Base-by-base conservation (phyloP, 2,797 vertebrate genomes). In the Cuculus canorus region DNA sequence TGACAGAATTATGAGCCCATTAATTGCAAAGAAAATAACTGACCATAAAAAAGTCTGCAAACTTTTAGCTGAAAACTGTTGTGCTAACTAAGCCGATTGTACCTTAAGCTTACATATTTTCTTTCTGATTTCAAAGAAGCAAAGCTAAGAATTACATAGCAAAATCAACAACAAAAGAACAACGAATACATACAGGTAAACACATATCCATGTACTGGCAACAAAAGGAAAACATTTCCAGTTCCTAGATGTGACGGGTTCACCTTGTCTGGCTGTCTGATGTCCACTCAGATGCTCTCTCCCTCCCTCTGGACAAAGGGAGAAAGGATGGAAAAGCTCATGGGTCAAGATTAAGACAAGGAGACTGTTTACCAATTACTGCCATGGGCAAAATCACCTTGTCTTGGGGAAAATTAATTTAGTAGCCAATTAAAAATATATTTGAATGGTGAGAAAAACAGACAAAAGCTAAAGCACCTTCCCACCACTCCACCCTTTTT, bases 1-100 rank as follows among this genome's bases (percentile, higher is more conserved):
- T 95, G 93, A 95, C 90, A 96, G 88, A 93, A 88, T 88, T 92
- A 86, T 7, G 32, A 95, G 48, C 22, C 80, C 19, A 60, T 83
- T 93, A 92, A 92, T 70, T 68, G 81, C 54, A 83, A 83, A 78
- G 35, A 91, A 93, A 95, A 94, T 28, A 94, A 45, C 32, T 11
- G 30, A 69, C 94, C 82, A 59, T 30, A 73, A 60, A 86, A 82
- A 53, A 81, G 57, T 43, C 45, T 70, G 50, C 37, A 56, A 78
- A 93, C 27, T 81, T 88, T 77, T 33, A 85, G 75, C 81, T 88
- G 66, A 68, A 84, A 72, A 84, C 10, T 39, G 11, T 60, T 78
- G 43, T 37, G 53, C 1, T 13, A 84, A 83, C 53, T 87, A 82
- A 92, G 37, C 13, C 8, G 59, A 48, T 12, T 80, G 63, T 27